Percentiles rank a stretch among this genome's conserved stretches.
Evolutionary conservation across 1,140 invertebrate genomes (phyloP).

Genomic region (Brachionus rubens): DNA sequence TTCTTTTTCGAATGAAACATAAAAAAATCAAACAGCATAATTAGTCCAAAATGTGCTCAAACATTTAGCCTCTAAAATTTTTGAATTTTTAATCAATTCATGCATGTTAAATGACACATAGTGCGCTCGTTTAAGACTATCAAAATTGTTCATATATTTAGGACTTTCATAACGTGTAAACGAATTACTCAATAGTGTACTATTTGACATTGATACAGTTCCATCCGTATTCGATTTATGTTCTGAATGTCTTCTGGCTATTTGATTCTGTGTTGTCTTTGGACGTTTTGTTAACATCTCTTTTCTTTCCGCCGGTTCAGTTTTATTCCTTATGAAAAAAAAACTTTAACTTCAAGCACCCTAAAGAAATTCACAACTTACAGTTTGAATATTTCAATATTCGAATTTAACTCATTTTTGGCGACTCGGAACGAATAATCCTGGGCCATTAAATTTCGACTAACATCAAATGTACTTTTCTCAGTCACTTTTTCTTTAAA

Average conservation of each 20-base stretch:
- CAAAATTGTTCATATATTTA: neutral
- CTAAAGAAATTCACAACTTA: neutral
- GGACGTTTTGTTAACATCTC: neutral
- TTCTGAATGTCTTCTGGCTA: too few species aligned
- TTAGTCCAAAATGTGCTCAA: slow-evolving; percentile 30
- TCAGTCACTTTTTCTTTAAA: neutral
- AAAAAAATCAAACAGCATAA: neutral
- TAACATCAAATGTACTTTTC: slow-evolving; percentile 10
- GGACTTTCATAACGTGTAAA: neutral
- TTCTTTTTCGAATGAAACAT: neutral
- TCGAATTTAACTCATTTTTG: neutral
- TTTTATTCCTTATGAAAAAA: too few species aligned
- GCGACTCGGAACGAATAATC: neutral
- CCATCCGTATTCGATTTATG: too few species aligned
- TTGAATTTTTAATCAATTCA: slow-evolving; percentile 23
- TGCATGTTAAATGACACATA: neutral
- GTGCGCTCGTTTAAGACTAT: neutral
- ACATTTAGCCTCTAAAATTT: slow-evolving; percentile 12
- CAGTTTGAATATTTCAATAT: slow-evolving; percentile 23
- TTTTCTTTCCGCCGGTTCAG: neutral
- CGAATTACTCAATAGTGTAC: slow-evolving; percentile 1
- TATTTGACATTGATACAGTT: neutral
- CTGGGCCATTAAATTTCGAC: neutral
- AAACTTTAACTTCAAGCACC: too few species aligned
- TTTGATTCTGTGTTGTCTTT: neutral